Evolutionary conservation across 1,140 invertebrate species (phyloP), one percentile per base, ranked within the genome.

Genomic region (Aricia agestis): DNA sequence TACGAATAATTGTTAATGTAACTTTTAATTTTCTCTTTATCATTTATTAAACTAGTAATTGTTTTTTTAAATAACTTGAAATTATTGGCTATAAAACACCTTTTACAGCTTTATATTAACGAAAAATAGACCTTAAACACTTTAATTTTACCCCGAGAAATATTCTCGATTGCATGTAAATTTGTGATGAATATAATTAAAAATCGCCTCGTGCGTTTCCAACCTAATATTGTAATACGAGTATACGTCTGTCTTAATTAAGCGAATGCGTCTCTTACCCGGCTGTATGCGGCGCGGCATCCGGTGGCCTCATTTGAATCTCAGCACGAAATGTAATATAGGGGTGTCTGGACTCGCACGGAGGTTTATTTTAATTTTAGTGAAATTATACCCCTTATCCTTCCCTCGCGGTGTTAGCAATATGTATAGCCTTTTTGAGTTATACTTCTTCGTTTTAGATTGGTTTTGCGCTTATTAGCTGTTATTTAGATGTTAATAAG

Each of bases 161-260:
- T 25, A 2, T 25, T 25, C 25, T 25, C 25, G 3, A 25, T 25
- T 25, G 11, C 41, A 42, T 42, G 11, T 11, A 42, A 13, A 52
- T 13, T 13, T 15, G 45, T 15, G 9, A 52, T 52, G 1, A 52
- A 52, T 13, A 63, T 59, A 63, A 19, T 19, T 59, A 17, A 17
- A 18, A 11, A 63, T 19, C 19, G 18, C 6, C 10, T 25, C 59
- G 10, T 63, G 2, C 18, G 59, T 63, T 18, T 6, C 6, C 6
- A 25, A 17, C 17, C 59, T 63, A 58, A 57, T 67, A 67, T 67
- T 72, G 70, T 72, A 72, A 72, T 72, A 66, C 58, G 52, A 67
- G 45, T 67, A n/a, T n/a, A 67, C 66, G 66, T 42, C 32, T 68
- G 70, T 72, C 70, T 67, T 72, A 72, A 72, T 72, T 72, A 72